Evolutionary conservation across 2,113 vertebrate species (phyloP).

Genomic region (Semicossyphus pulcher): DNA sequence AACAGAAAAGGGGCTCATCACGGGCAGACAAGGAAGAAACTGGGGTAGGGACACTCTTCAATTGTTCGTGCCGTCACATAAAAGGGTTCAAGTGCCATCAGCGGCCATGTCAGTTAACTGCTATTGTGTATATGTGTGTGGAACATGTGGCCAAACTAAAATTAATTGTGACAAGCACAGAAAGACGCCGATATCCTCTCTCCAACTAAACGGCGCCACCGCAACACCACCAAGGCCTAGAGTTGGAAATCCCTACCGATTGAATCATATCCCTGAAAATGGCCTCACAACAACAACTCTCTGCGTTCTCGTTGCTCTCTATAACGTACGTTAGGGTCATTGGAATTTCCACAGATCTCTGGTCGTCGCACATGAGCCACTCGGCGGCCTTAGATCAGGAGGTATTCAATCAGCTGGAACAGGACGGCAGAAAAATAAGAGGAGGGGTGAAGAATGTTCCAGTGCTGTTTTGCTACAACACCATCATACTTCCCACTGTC

Average conservation of each 20-base stretch:
- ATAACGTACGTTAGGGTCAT: not conserved
- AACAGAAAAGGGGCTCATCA: conserved; percentile 11
- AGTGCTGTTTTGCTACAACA: conserved; percentile 54
- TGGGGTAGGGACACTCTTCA: conserved; percentile 16
- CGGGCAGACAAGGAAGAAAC: conserved; percentile 18
- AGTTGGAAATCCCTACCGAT: conserved; percentile 13
- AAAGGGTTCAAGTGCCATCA: conserved; percentile 47
- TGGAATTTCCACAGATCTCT: conserved; percentile 54
- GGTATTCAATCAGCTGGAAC: conserved; percentile 45
- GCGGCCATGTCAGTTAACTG: conserved; percentile 29
- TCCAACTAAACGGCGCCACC: not conserved
- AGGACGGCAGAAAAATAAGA: conserved; percentile 39
- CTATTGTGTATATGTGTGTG: conserved; percentile 23
- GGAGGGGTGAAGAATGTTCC: conserved; percentile 60
- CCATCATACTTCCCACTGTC: conserved; percentile 74
- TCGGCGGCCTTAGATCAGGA: conserved; percentile 29
- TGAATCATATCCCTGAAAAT: conserved; percentile 18
- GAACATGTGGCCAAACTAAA: conserved; percentile 1
- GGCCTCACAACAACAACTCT: conserved; percentile 21
- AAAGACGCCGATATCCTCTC: not conserved
- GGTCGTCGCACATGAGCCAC: conserved; percentile 11
- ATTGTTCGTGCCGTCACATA: conserved; percentile 23
- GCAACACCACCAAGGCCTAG: not conserved
- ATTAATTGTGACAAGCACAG: not conserved
- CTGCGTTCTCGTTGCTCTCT: not conserved